These are phyloP conservation scores for Andrena trimmerana DNA, from an alignment of 2,888 invertebrate genomes.

Conservation along the genomic window DNA sequence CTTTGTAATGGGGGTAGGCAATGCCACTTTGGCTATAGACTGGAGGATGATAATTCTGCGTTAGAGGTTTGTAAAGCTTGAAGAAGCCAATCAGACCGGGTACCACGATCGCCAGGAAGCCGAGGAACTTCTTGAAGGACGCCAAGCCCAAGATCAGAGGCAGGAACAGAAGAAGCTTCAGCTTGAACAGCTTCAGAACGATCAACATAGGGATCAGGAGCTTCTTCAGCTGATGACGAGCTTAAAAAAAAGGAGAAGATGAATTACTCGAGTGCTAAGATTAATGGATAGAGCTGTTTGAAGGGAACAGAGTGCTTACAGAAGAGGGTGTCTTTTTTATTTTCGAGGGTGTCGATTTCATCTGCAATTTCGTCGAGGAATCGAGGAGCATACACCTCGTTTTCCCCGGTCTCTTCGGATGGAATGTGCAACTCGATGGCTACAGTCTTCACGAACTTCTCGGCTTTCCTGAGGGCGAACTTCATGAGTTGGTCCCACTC, in stretches of 20 bases:
- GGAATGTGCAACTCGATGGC: slow-evolving; percentile 91
- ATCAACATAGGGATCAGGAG: slow-evolving; percentile 93
- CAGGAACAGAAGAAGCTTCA: slow-evolving; percentile 92
- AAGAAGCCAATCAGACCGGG: slow-evolving; percentile 94
- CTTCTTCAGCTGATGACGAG: slow-evolving; percentile 92
- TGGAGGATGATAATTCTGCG: slow-evolving; percentile 86
- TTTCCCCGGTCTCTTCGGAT: slow-evolving; percentile 80
- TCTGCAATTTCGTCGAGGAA: slow-evolving; percentile 94
- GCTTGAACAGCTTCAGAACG: slow-evolving; percentile 93
- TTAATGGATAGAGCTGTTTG: background rate
- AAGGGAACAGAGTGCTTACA: slow-evolving; percentile 87
- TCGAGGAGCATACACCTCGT: slow-evolving; percentile 92
- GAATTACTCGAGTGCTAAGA: slow-evolving; percentile 21
- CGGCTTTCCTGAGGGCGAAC: slow-evolving; percentile 91
- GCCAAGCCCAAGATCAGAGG: slow-evolving; percentile 93
- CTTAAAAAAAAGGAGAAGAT: slow-evolving; percentile 85
- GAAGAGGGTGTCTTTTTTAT: slow-evolving; percentile 92
- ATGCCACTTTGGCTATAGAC: slow-evolving; percentile 92
- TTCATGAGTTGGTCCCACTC: slow-evolving; percentile 94
- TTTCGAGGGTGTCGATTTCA: slow-evolving; percentile 93
- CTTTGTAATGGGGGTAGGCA: slow-evolving; percentile 88
- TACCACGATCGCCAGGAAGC: slow-evolving; percentile 92
- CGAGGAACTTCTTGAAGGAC: slow-evolving; percentile 94
- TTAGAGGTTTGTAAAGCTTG: slow-evolving; percentile 92
- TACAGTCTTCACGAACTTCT: slow-evolving; percentile 92